Base-by-base conservation (phyloP, 1,140 invertebrate genomes). In the Bradysia coprophila region DNA sequence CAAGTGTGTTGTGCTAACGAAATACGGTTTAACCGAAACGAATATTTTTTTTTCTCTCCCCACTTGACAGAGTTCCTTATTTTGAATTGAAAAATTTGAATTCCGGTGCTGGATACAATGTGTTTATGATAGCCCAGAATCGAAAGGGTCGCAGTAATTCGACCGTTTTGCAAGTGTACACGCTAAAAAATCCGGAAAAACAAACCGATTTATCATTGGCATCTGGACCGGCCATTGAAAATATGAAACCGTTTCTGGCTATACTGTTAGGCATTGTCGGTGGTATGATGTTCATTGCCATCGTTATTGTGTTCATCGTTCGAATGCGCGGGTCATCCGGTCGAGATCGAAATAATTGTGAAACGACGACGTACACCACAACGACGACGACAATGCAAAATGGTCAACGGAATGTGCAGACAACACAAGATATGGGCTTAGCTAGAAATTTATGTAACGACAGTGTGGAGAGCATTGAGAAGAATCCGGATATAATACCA, bases 401-500 rank as follows among this genome's bases (percentile, higher is more conserved):
- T 47, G 67, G 65, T 48, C 60, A 67, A 36, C 56, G 59, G 21
- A 63, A 16, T 11, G 4, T 38, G 28, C 41, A 32, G 23, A 57
- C 55, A 54, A 49, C 59, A 50, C 57, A 59, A 52, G 57, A 61
- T 48, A 54, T 57, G 46, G 54, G 55, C 38, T 57, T 57, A 41
- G 56, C 54, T 10, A 43, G 58, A 15, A 57, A 60, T 24, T 61
- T 62, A 36, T 69, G 65, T 46, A 62, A 69, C 45, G 61, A 70
- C 50, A 72, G 68, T 46, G 56, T 71, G 28, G 75, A 77, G 50
- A 77, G 76, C 55, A 65, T 75, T 51, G 77, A 80, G 52, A 81
- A 81, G 56, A 78, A 82, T 61, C 79, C 79, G 0, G 79, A 82
- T 54, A 78, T 82, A 45, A 79, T 82, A 57, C 78, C 78, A 39